A percentile compares a stretch with the other conserved stretches of the same genome.
These are phyloP conservation scores for Albula glossodonta DNA, from an alignment of 2,113 vertebrate genomes.

Conservation along the genomic window DNA sequence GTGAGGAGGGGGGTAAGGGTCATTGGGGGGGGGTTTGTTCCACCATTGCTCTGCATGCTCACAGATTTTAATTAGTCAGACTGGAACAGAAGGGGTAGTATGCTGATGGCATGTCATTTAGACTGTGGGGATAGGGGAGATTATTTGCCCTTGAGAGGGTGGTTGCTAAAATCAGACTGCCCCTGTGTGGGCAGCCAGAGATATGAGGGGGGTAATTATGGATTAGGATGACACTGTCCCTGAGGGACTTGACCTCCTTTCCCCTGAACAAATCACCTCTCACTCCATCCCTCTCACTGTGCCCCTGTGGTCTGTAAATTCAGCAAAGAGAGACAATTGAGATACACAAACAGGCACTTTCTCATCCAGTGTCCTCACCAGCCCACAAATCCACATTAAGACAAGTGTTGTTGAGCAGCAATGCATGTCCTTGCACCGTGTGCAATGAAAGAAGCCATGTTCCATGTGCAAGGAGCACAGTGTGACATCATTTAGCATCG, in stretches of 20 bases:
- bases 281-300: slow-evolving; percentile 3
- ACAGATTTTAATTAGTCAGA: slow-evolving; percentile 70
- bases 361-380: background rate
- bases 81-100: slow-evolving; percentile 48
- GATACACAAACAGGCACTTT: background rate
- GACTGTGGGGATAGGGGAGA: slow-evolving; percentile 20
- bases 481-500: no score
- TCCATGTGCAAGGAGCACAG: background rate
- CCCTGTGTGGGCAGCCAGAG: slow-evolving; percentile 6
- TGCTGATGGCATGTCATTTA: background rate
- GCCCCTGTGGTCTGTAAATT: background rate
- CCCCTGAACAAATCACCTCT: slow-evolving; percentile 40
- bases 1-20: slow-evolving; percentile 17
- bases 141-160: slow-evolving; percentile 30
- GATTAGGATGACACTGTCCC: slow-evolving; percentile 43
- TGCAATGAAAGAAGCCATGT: background rate
- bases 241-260: slow-evolving; percentile 30
- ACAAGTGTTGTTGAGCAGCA: background rate
- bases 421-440: background rate
- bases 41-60: slow-evolving; percentile 52
- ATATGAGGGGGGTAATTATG: slow-evolving; percentile 43
- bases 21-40: slow-evolving; percentile 14
- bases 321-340: background rate
- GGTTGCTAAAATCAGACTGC: slow-evolving; percentile 25
- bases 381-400: background rate